These are phyloP conservation scores for Xenotilapia leptura DNA, from an alignment of 2,113 vertebrate species.

Conservation along the genomic window DNA sequence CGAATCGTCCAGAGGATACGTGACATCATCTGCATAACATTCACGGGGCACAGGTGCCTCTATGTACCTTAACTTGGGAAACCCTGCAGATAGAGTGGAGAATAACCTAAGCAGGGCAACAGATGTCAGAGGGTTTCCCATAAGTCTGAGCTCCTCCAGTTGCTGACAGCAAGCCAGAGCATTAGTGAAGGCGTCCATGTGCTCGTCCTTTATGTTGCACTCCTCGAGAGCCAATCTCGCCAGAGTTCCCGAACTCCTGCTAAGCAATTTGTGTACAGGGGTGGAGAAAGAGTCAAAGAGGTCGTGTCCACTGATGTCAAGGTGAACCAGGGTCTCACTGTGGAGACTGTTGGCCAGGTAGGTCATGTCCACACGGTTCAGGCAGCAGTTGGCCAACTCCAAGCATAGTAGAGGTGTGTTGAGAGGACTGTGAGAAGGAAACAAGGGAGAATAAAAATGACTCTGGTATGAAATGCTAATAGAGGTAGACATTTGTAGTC, in stretches of 20 bases:
- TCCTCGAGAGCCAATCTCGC: conserved; percentile 81
- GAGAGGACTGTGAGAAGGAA: conserved; percentile 74
- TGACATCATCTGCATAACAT: conserved; percentile 78
- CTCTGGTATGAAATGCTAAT: not conserved
- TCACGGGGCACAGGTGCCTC: conserved; percentile 89
- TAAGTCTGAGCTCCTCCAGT: conserved; percentile 80
- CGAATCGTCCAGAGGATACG: conserved; percentile 83
- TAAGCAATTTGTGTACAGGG: conserved; percentile 81
- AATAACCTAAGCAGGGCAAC: conserved; percentile 75
- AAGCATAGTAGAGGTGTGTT: conserved; percentile 79
- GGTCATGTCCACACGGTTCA: conserved; percentile 83
- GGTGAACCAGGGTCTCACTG: conserved; percentile 73
- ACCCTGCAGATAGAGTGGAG: conserved; percentile 59
- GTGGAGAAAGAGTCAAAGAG: conserved; percentile 75
- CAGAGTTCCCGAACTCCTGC: conserved; percentile 74
- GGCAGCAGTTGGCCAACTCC: conserved; percentile 84
- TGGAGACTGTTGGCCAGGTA: conserved; percentile 88
- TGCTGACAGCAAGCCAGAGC: conserved; percentile 73
- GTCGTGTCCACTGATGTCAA: conserved; percentile 88
- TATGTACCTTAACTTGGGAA: conserved; percentile 76
- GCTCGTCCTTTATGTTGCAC: conserved; percentile 78
- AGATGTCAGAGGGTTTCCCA: conserved; percentile 85
- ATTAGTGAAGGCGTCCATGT: conserved; percentile 70
- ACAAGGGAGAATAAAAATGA: not conserved
- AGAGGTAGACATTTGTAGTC: not conserved